Percentiles rank a stretch among this genome's conserved stretches.
Conservation (phyloP, 2,797 vertebrate species). For the Gouania willdenowi region DNA sequence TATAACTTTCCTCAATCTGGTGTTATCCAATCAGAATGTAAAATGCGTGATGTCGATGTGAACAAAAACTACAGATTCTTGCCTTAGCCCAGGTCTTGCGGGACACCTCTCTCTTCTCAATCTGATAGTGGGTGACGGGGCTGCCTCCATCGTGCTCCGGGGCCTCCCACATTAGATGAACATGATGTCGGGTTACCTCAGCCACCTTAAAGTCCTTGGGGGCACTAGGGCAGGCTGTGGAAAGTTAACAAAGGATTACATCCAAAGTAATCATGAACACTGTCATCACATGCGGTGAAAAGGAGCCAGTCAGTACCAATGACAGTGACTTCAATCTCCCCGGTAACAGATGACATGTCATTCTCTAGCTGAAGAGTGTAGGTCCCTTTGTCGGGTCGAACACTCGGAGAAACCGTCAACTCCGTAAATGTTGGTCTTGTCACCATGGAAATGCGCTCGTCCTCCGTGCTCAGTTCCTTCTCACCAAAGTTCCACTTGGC, state of each 20-base stretch:
- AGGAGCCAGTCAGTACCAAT: too few relatives aligned
- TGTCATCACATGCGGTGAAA: too few relatives aligned
- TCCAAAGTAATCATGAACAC: too few relatives aligned
- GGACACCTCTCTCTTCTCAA: slow-evolving; percentile 93
- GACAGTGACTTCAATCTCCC: slow-evolving; percentile 95
- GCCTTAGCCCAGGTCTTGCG: slow-evolving; percentile 97
- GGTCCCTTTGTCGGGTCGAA: slow-evolving; percentile 89
- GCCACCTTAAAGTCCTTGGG: slow-evolving; percentile 93
- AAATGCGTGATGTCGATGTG: too few relatives aligned
- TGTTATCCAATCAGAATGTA: too few relatives aligned
- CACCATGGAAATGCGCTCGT: slow-evolving; percentile 82
- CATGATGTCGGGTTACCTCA: slow-evolving; percentile 85
- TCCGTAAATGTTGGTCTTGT: slow-evolving; percentile 85
- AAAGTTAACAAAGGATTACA: not conserved
- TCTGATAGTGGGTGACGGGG: slow-evolving; percentile 88
- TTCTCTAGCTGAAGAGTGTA: slow-evolving; percentile 90
- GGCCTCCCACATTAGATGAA: slow-evolving; percentile 93
- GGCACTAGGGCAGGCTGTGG: slow-evolving; percentile 91
- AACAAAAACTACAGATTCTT: too few relatives aligned
- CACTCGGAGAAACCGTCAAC: slow-evolving; percentile 86
- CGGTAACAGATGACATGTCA: slow-evolving; percentile 81
- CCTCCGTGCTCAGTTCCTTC: slow-evolving; percentile 75
- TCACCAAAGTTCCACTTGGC: slow-evolving; percentile 88
- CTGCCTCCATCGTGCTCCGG: slow-evolving; percentile 97
- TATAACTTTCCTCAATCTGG: too few relatives aligned